Conservation (phyloP, 2,797 vertebrate genomes). For the Neosilurus hyrtlii region DNA sequence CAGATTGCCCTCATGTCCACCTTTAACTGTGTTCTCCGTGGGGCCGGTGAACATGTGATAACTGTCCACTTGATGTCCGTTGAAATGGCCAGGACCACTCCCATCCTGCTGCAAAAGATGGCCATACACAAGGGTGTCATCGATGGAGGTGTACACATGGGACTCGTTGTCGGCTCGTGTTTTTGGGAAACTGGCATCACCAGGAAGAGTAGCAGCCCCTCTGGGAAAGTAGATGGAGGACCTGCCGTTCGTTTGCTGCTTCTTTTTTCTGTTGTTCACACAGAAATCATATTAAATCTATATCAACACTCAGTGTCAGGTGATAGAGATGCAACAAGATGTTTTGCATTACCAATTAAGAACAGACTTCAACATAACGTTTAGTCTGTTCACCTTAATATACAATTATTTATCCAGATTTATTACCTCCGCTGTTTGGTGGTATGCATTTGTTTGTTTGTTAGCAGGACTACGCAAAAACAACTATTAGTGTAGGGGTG, state of each 20-base stretch:
- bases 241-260: constrained; percentile 55
- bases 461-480: too few relatives aligned
- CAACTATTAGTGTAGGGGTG: too few relatives aligned
- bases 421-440: too few relatives aligned
- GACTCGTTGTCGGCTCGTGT: constrained; percentile 78
- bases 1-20: constrained; percentile 44
- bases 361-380: background rate
- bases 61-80: constrained; percentile 73
- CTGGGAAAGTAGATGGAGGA: constrained; percentile 80
- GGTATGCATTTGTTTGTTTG: too few relatives aligned
- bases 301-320: background rate
- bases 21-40: constrained; percentile 63
- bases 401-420: background rate
- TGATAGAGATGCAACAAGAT: background rate
- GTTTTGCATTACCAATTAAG: background rate
- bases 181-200: constrained; percentile 72
- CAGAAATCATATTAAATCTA: background rate
- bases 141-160: constrained; percentile 86
- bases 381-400: background rate
- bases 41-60: constrained; percentile 82
- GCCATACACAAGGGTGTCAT: constrained; percentile 83
- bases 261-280: constrained; percentile 73
- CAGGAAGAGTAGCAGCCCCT: constrained; percentile 75
- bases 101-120: constrained; percentile 72
- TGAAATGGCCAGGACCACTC: constrained; percentile 55